Conservation (phyloP, 2,797 vertebrate genomes). For the Heteromormyrus szaboi region DNA sequence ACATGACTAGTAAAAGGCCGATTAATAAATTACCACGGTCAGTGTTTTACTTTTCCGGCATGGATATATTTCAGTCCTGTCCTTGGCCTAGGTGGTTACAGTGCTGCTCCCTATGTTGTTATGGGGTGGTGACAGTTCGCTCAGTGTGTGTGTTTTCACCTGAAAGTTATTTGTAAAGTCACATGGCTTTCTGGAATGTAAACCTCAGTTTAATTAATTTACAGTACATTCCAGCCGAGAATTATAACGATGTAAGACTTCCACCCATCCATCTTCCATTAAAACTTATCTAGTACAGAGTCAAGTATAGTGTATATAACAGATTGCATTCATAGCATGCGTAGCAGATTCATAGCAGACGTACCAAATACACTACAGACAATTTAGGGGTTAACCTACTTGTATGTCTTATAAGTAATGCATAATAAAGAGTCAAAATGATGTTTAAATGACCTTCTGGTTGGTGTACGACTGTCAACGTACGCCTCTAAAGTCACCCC, state of each 20-base stretch:
- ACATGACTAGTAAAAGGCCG: neutral
- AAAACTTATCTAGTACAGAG: neutral
- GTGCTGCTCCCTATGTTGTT: neutral
- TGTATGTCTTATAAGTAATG: neutral
- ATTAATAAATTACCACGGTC: neutral
- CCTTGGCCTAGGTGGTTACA: neutral
- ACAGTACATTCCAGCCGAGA: neutral
- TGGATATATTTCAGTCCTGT: neutral
- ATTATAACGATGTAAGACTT: neutral
- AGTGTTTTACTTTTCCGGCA: neutral
- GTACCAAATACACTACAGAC: neutral
- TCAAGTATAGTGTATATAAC: neutral
- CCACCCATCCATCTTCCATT: neutral
- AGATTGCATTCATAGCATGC: neutral
- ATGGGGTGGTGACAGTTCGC: neutral
- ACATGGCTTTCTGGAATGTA: neutral
- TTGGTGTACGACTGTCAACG: neutral
- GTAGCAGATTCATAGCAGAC: neutral
- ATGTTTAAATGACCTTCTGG: neutral
- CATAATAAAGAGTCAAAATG: neutral
- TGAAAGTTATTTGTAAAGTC: neutral
- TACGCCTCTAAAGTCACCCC: neutral
- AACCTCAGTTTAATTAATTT: neutral
- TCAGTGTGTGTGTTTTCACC: neutral
- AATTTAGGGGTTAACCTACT: neutral